These are phyloP conservation scores for Drosophila kuntzei DNA, from an alignment of 2,888 invertebrate genomes.

Conservation along the genomic window DNA sequence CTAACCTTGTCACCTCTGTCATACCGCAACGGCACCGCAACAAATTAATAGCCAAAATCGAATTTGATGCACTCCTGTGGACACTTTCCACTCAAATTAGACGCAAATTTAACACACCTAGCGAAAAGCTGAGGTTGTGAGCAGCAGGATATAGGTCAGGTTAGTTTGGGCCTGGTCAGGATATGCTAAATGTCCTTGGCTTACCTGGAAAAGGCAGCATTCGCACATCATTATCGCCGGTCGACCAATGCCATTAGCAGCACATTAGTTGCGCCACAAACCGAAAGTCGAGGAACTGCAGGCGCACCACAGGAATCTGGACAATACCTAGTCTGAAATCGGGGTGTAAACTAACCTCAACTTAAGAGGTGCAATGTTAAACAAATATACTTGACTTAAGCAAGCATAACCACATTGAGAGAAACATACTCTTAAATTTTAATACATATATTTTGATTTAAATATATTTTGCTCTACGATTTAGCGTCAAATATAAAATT, in stretches of 20 bases:
- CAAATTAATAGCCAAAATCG: slow-evolving; percentile 62
- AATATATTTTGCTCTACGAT: too few relatives aligned
- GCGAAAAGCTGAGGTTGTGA: slow-evolving; percentile 9
- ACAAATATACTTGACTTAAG: not conserved
- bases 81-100: slow-evolving; percentile 43
- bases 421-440: too few relatives aligned
- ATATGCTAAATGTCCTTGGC: slow-evolving; percentile 25
- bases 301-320: slow-evolving; percentile 23
- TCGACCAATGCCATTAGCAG: slow-evolving; percentile 78
- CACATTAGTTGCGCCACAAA: slow-evolving; percentile 63
- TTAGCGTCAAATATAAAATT: too few relatives aligned
- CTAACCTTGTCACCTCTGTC: slow-evolving; percentile 41
- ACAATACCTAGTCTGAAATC: not conserved
- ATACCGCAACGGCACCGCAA: slow-evolving; percentile 57
- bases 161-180: not conserved
- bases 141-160: slow-evolving; percentile 44
- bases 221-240: slow-evolving; percentile 81
- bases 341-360: not conserved
- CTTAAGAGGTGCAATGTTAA: not conserved
- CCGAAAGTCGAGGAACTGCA: not conserved
- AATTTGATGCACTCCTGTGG: slow-evolving; percentile 41
- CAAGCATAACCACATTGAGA: not conserved
- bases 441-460: too few relatives aligned
- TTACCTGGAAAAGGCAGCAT: slow-evolving; percentile 39
- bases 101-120: slow-evolving; percentile 37